phyloP scores from a whole-genome alignment of 1,140 invertebrate species.

The Meteorus sp. region DNA sequence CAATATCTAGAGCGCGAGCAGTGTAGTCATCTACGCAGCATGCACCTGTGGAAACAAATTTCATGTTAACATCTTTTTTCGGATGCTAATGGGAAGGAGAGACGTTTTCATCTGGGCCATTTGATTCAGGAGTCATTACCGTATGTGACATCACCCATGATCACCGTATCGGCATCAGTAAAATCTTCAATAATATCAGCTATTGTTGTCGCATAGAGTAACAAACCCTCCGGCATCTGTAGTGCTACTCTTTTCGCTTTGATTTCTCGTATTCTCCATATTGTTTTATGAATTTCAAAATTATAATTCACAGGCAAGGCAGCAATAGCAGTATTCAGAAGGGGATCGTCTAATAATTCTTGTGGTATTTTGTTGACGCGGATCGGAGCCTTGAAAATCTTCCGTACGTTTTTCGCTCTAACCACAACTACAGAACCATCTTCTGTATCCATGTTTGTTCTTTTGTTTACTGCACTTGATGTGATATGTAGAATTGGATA shows the following conservation, averaged over 20 bases:
- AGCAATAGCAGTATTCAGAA: slow-evolving; percentile 73
- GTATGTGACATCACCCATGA: slow-evolving; percentile 99
- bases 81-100: not conserved
- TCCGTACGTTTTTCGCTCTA: slow-evolving; percentile 74
- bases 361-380: slow-evolving; percentile 82
- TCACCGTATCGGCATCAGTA: slow-evolving; percentile 89
- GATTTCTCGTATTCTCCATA: slow-evolving; percentile 89
- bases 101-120: not conserved
- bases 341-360: slow-evolving; percentile 78
- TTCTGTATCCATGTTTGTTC: slow-evolving; percentile 33
- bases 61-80: not conserved
- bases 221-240: slow-evolving; percentile 94
- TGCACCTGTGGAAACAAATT: slow-evolving; percentile 64
- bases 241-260: slow-evolving; percentile 87
- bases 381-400: slow-evolving; percentile 73
- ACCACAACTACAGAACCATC: slow-evolving; percentile 65
- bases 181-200: slow-evolving; percentile 94
- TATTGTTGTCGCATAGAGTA: slow-evolving; percentile 91
- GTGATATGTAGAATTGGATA: not conserved
- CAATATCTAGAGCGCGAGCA: slow-evolving; percentile 85
- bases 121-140: slow-evolving; percentile 53
- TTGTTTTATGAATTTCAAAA: slow-evolving; percentile 98
- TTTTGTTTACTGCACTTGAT: not conserved
- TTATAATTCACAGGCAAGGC: slow-evolving; percentile 93
- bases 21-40: slow-evolving; percentile 99